Evolutionary conservation across 2,888 invertebrate genomes (phyloP), one percentile per base, ranked within the genome.

Genomic region (Zygogramma bicolorata): DNA sequence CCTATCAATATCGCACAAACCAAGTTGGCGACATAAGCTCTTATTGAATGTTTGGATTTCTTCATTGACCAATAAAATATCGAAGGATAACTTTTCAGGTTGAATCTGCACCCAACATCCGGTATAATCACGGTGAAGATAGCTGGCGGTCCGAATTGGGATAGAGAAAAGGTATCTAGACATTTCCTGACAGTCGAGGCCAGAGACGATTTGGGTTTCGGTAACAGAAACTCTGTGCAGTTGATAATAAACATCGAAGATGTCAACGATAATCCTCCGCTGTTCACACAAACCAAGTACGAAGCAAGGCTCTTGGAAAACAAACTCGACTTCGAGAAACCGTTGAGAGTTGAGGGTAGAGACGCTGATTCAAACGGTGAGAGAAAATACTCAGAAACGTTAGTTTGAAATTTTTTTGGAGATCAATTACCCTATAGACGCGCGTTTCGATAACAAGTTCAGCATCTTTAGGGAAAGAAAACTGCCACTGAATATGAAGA

Each of bases 101-200:
- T 98, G 73, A 89, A 90, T 75, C 89, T 98, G 18, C 93, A 97
- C 86, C 91, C 93, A 2, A 88, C 93, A 68, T 93, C 94, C n/a
- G 98, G 98, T 0, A 89, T 93, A 4, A 93, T 98, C 71, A 94
- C 94, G 0, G 94, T 97, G 0, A 94, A 93, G 83, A 90, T 91
- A 72, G 90, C 93, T 0, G 92, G 92, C 0, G 93, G 93, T 0
- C 89, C 93, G 25, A 92, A 90, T 70, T 96, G 97, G 86, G 98
- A 98, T 86, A 90, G 97, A 6, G 97, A 97, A 85, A 89, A 95
- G 10, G 90, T 94, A 15, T 91, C 95, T 0, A 91, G 93, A 0
- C 96, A 96, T 86, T 95, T 94, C 84, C 89, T 97, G 46, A 96
- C 95, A 0, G 94, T 97, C 0, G 96, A 96, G 85, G 98, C 97